Evolutionary conservation across 2,888 invertebrate genomes (phyloP), one percentile per base, ranked within the genome.

Genomic region (Eristalis intricaria): DNA sequence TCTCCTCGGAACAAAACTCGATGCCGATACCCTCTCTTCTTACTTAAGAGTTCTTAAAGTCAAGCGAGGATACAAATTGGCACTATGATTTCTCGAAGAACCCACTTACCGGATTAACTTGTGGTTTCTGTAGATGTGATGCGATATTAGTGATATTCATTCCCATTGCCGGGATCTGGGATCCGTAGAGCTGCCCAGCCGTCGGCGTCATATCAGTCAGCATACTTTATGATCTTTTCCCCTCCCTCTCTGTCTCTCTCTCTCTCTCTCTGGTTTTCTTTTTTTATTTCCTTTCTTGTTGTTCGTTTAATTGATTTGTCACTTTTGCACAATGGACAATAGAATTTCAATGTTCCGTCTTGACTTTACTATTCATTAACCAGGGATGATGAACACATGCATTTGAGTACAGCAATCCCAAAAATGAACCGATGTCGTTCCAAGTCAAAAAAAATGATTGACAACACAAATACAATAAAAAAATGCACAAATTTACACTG

Each of bases 191-290:
- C 91, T 95, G 95, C 88, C 95, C 94, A 90, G 94, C 94, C 90
- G 94, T 94, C 90, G 95, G 94, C 90, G 94, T 94, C 94, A 95
- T 94, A 92, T 95, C 95, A 90, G 95, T 95, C 91, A 95, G 92
- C 95, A 95, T 95, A 84, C 77, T 87, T 81, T 69, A 35, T 60
- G 15, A 66, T 22, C 43, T 60, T 68, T 35, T 29, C 60, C 35
- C n/a, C n/a, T 63, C 38, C 64, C 65, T 88, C 84, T 73, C 65
- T 88, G 82, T 73, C 76, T 63, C 56, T n/a, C 82, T 76, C 84
- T 83, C 85, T 4, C 5, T 29, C 5, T 26, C 26, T 26, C 26
- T 26, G 2, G 85, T 85, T 89, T 88, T 89, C 82, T 89, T 89
- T 90, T 89, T 90, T 84, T 89, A 90, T 90, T 89, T 73, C 22